Evolutionary conservation across 2,797 vertebrate genomes (phyloP).

Genomic region (Rachycentron canadum): DNA sequence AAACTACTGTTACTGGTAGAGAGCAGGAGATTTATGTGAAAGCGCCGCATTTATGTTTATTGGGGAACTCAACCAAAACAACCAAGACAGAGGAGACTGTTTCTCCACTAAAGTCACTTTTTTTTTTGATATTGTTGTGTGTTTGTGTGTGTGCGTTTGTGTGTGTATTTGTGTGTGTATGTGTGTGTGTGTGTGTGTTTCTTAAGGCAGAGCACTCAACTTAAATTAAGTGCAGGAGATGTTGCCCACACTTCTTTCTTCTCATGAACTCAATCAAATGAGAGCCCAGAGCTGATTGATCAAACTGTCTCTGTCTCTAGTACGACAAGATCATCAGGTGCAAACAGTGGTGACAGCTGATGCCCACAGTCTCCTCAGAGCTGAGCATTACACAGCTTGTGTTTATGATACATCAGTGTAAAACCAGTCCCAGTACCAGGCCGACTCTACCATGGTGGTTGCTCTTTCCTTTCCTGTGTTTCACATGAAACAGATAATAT

Average conservation of each 20-base stretch:
- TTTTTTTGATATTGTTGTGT: no score
- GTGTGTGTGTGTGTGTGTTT: no score
- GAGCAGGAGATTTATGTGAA: no score
- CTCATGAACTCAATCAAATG: not conserved
- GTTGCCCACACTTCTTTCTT: not conserved
- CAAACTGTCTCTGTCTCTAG: not conserved
- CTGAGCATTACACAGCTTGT: constrained; percentile 3
- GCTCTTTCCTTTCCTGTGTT: not conserved
- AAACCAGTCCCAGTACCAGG: not conserved
- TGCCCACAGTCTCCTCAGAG: constrained; percentile 2
- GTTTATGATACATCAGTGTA: constrained; percentile 8
- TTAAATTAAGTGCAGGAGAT: no score
- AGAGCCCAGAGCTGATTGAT: not conserved
- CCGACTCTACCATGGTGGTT: constrained; percentile 1
- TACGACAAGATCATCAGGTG: constrained; percentile 1
- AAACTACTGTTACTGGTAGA: no score
- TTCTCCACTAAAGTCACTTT: not conserved
- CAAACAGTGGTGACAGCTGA: constrained; percentile 4
- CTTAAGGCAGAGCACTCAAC: not conserved
- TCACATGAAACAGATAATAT: constrained; percentile 4
- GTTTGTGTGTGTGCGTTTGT: no score
- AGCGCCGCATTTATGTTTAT: no score
- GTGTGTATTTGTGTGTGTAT: no score
- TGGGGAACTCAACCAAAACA: not conserved
- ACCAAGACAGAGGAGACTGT: no score